Percentiles rank a stretch among this genome's conserved stretches.
Evolutionary conservation across 2,797 vertebrate genomes (phyloP).

Genomic region (Glyptemys insculpta): DNA sequence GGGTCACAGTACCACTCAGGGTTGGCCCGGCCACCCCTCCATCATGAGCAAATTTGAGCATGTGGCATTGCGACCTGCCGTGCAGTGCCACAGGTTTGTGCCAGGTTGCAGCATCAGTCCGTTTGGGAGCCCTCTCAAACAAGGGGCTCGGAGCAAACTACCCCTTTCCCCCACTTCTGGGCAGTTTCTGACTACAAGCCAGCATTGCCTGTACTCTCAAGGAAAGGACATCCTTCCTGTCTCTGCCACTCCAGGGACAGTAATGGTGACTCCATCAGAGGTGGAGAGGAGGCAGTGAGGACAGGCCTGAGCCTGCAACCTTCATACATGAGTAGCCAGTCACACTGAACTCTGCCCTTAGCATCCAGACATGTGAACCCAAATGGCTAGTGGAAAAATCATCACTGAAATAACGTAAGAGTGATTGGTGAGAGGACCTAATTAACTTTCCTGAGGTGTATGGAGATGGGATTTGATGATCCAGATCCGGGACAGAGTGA

Average conservation of each 20-base stretch:
- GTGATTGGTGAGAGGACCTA: not conserved
- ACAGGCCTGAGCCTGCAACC: not conserved
- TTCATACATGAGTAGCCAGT: not conserved
- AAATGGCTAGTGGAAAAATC: not conserved
- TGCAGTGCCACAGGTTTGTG: too few species aligned
- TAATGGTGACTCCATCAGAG: not conserved
- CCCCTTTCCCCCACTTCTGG: not conserved
- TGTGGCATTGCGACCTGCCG: not conserved
- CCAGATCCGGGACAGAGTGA: not conserved
- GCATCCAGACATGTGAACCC: not conserved
- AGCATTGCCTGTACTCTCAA: not conserved
- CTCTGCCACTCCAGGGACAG: not conserved
- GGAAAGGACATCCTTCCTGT: not conserved
- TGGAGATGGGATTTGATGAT: not conserved
- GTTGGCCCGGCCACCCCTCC: too few species aligned
- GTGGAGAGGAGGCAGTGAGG: not conserved
- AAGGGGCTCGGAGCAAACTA: not conserved
- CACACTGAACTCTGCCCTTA: not conserved
- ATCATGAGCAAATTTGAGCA: not conserved
- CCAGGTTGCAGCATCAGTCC: not conserved
- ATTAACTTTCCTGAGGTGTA: conserved; percentile 3
- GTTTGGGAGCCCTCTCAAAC: not conserved
- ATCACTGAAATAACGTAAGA: rapidly evolving
- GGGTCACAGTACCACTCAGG: not conserved
- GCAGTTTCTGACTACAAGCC: not conserved